Percentiles rank a stretch among this genome's conserved stretches.
Evolutionary conservation across 1,140 invertebrate species (phyloP).

Genomic region (Orius insidiosus): DNA sequence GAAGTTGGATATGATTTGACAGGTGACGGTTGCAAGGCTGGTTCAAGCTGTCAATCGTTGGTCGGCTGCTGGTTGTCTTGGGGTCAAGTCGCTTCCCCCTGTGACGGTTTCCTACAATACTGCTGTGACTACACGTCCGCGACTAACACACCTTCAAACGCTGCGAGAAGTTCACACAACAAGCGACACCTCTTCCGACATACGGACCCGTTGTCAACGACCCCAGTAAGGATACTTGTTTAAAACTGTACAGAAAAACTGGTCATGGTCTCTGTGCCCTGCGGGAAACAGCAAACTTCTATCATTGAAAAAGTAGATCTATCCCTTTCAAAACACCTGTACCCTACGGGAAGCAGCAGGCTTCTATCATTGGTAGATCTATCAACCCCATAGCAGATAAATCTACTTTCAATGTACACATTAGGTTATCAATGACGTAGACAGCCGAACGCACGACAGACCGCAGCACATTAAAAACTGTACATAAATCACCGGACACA

Average conservation of each 20-base stretch:
- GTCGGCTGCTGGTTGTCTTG: constrained; percentile 80
- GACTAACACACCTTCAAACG: constrained; percentile 46
- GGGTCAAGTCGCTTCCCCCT: constrained; percentile 69
- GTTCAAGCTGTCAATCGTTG: constrained; percentile 73
- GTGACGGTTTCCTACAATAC: constrained; percentile 61
- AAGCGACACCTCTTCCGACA: constrained; percentile 23
- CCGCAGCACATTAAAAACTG: background rate
- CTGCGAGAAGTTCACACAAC: constrained; percentile 33
- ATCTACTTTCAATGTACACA: too few relatives aligned
- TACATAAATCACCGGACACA: background rate
- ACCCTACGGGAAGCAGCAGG: too few relatives aligned
- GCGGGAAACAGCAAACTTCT: too few relatives aligned
- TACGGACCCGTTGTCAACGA: constrained; percentile 56
- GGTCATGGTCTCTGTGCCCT: too few relatives aligned
- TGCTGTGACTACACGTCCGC: constrained; percentile 60
- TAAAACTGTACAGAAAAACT: background rate
- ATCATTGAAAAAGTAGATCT: too few relatives aligned
- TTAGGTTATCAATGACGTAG: too few relatives aligned
- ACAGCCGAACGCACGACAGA: too few relatives aligned
- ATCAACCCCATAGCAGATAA: too few relatives aligned
- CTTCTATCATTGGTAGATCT: too few relatives aligned
- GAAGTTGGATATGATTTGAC: background rate
- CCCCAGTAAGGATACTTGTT: constrained; percentile 39
- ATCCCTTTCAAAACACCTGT: too few relatives aligned
- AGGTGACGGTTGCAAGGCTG: constrained; percentile 34